Base-by-base conservation (phyloP, 2,113 vertebrate species). In the Ictidomys tridecemlineatus region DNA sequence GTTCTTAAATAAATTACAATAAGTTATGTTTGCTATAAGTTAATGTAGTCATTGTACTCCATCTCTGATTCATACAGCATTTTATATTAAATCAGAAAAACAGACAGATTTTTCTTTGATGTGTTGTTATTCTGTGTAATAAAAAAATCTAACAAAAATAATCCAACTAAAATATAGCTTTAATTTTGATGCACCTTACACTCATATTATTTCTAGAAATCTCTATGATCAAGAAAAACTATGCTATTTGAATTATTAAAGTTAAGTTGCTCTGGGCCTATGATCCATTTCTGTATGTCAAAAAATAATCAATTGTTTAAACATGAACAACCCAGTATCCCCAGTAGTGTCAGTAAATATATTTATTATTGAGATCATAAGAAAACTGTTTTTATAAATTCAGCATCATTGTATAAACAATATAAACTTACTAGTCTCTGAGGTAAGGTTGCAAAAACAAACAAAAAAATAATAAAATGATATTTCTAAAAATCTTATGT, bases 191-290 rank as follows among this genome's bases (percentile, higher is more conserved):
- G 97, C 63, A 96, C 34, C 93, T 51, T 78, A 80, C 88, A 95
- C 18, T 96, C 16, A 6, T 85, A 94, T 89, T 89, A 92, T 90
- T 96, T 95, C 80, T 92, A 97, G 87, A 98, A 98, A 67, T 95
- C 34, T 85, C 67, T 96, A 32, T 87, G 28, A 97, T 82, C 79
- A 94, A 72, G 24, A 84, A 72, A 95, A 97, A 88, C 0, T 0
- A 95, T 97, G 91, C 63, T 77, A 92, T 80, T 45, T 98, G 77
- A 97, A 95, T 98, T 98, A 98, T 97, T 97, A 82, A 98, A 96
- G 97, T 96, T 90, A 97, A 97, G 13, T 8, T 96, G 5, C 84
- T 96, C 61, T 77, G 85, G 34, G 83, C 95, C 94, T 73, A 0
- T 93, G 67, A 97, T 94, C 5, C n/a, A 94, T 83, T 93, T 90